phyloP scores from a whole-genome alignment of 2,113 vertebrate genomes.

The Boulengeromyrus knoepffleri region DNA sequence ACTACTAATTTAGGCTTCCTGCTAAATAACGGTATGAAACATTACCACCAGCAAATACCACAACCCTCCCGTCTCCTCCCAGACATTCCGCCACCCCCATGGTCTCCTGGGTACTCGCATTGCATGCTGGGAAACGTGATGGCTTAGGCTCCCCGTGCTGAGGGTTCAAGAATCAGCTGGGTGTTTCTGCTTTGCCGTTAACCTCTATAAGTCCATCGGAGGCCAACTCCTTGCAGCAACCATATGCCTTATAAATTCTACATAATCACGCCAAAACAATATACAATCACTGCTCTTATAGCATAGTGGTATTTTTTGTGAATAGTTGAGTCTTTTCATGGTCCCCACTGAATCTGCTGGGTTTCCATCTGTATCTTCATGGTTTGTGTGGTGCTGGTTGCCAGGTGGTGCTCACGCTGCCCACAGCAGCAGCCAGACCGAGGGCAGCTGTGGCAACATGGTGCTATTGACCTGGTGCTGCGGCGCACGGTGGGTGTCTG shows the following conservation, averaged over 20 bases:
- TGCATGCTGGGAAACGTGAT: not conserved
- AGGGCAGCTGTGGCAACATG: not conserved
- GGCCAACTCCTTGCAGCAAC: not conserved
- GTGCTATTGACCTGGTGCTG: too few relatives aligned
- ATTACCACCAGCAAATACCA: not conserved
- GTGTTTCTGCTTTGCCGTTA: not conserved
- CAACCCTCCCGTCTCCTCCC: not conserved
- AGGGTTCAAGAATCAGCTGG: not conserved
- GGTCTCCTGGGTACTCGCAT: not conserved
- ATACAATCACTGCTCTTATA: not conserved
- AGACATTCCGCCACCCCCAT: not conserved
- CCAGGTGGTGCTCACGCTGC: too few relatives aligned
- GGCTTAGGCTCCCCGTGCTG: not conserved
- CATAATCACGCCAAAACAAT: not conserved
- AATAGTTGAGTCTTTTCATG: not conserved
- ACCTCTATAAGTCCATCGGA: not conserved
- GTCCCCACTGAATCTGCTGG: not conserved
- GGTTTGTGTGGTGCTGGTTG: too few relatives aligned
- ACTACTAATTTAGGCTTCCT: not conserved
- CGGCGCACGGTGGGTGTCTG: too few relatives aligned
- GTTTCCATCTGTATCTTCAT: too few relatives aligned
- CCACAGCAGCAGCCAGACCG: too few relatives aligned
- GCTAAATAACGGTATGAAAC: not conserved
- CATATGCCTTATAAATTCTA: not conserved
- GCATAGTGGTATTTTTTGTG: not conserved